These are phyloP conservation scores for Lasius platythorax DNA, from an alignment of 2,888 invertebrate genomes.

Conservation along the genomic window DNA sequence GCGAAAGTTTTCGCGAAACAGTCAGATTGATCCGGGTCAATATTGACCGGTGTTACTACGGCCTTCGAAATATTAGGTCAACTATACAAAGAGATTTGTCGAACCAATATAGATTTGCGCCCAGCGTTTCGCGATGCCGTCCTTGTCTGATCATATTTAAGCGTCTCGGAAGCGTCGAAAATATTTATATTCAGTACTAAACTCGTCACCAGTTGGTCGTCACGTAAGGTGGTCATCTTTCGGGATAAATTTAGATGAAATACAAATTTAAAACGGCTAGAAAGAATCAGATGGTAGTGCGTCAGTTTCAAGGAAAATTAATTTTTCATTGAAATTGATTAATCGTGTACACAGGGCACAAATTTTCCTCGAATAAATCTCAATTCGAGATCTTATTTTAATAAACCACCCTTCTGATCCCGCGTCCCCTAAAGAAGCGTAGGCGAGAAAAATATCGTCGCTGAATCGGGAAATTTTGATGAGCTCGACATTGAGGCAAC, in stretches of 20 bases:
- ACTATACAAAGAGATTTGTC: neutral
- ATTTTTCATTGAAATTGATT: too few relatives aligned
- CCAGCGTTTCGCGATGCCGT: neutral
- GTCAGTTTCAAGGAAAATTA: too few relatives aligned
- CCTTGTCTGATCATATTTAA: neutral
- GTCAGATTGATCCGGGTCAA: constrained; percentile 8
- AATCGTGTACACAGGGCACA: too few relatives aligned
- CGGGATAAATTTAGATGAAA: neutral
- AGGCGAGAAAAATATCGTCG: too few relatives aligned
- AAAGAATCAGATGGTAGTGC: too few relatives aligned
- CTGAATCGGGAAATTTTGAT: constrained; percentile 2
- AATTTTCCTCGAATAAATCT: too few relatives aligned
- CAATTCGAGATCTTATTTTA: too few relatives aligned
- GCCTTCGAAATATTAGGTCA: constrained; percentile 4
- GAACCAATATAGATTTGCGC: too few relatives aligned
- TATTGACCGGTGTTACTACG: neutral
- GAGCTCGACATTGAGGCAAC: neutral
- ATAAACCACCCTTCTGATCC: too few relatives aligned
- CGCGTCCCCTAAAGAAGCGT: too few relatives aligned
- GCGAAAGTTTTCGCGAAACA: constrained; percentile 16
- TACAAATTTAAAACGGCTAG: too few relatives aligned
- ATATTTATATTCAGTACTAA: neutral
- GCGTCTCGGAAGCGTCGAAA: neutral
- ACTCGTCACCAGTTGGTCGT: neutral
- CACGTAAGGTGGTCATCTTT: neutral